Conservation (phyloP, 1,140 invertebrate species). For the Drosophila novamexicana region DNA sequence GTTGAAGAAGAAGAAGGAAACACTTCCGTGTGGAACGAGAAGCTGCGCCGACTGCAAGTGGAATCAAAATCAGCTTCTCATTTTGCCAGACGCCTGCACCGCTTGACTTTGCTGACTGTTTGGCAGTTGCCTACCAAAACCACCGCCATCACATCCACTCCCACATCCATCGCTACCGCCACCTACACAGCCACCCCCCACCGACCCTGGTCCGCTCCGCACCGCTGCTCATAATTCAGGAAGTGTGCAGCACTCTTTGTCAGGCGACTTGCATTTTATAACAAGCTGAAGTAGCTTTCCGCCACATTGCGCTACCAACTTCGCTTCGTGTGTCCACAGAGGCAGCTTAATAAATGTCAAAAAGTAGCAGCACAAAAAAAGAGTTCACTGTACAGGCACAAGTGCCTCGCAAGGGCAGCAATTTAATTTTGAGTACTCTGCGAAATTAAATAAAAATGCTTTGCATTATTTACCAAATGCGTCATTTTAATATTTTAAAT, state of each 20-base stretch:
- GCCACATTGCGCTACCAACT: slow-evolving; percentile 17
- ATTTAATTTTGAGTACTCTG: slow-evolving; percentile 21
- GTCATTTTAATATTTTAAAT: slow-evolving; percentile 44
- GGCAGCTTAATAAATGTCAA: slow-evolving; percentile 74
- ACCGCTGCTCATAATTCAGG: slow-evolving; percentile 73
- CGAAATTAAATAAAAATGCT: slow-evolving; percentile 17
- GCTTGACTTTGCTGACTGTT: slow-evolving; percentile 50
- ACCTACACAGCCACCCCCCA: background rate
- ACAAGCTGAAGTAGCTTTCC: slow-evolving; percentile 51
- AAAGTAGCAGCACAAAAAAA: slow-evolving; percentile 23
- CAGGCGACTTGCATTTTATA: slow-evolving; percentile 67
- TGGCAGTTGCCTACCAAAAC: slow-evolving; percentile 1
- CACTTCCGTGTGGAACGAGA: slow-evolving; percentile 58
- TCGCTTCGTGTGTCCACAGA: slow-evolving; percentile 12
- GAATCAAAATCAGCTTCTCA: slow-evolving; percentile 65
- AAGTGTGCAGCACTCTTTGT: slow-evolving; percentile 69
- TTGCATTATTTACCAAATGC: slow-evolving; percentile 39
- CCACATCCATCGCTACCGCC: background rate
- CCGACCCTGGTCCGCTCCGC: background rate
- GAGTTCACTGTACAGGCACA: slow-evolving; percentile 9
- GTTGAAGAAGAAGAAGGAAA: slow-evolving; percentile 27
- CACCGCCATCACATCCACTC: background rate
- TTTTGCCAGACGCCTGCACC: slow-evolving; percentile 33
- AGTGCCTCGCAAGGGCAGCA: slow-evolving; percentile 1
- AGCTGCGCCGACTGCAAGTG: slow-evolving; percentile 38